Evolutionary conservation across 2,888 invertebrate species (phyloP).

Genomic region (Atherix ibis): DNA sequence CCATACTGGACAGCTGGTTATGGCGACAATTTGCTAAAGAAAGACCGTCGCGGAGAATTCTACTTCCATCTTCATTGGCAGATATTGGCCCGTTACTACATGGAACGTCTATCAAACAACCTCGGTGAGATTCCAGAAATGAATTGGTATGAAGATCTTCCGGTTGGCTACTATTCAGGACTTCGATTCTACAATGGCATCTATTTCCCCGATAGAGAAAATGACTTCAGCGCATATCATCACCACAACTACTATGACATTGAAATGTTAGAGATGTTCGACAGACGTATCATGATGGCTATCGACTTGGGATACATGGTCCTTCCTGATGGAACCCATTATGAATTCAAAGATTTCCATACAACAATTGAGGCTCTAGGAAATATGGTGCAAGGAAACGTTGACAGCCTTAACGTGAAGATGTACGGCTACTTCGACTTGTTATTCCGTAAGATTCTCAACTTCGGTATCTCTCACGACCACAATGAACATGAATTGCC

Average conservation of each 20-base stretch:
- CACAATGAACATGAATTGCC: conserved; percentile 21
- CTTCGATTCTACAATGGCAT: conserved; percentile 48
- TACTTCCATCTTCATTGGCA: conserved; percentile 35
- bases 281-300: conserved; percentile 41
- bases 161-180: conserved; percentile 46
- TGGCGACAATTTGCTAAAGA: conserved; percentile 21
- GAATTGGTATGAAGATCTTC: conserved; percentile 38
- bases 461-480: conserved; percentile 27
- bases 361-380: conserved; percentile 35
- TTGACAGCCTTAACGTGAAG: conserved; percentile 35
- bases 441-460: conserved; percentile 38
- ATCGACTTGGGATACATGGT: conserved; percentile 41
- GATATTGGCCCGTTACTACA: conserved; percentile 34
- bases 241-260: conserved; percentile 19
- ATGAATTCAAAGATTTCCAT: conserved; percentile 21
- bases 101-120: conserved; percentile 49
- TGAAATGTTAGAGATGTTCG: conserved; percentile 35
- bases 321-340: conserved; percentile 24
- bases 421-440: conserved; percentile 38
- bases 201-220: conserved; percentile 46
- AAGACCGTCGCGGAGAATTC: conserved; percentile 32
- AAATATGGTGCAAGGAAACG: conserved; percentile 39
- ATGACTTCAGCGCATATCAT: conserved; percentile 36
- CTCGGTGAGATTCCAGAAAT: conserved; percentile 47
- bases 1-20: conserved; percentile 51